Percentiles rank a stretch among this genome's conserved stretches.
These are phyloP conservation scores for Grammomys dolichurus DNA, from an alignment of 2,113 vertebrate genomes.

Conservation along the genomic window DNA sequence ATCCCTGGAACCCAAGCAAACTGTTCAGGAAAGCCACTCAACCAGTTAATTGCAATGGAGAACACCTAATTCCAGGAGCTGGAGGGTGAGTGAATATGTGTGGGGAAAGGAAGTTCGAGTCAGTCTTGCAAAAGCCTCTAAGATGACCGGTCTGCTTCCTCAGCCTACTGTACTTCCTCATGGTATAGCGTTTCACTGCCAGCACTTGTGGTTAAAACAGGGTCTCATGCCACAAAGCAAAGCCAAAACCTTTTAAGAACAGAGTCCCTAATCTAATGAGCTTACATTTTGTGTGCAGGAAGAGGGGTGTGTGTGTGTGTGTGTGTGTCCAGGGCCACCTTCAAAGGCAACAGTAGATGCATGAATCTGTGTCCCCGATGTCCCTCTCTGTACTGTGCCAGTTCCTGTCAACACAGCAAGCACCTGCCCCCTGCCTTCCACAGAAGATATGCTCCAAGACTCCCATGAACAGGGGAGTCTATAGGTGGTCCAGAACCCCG, in stretches of 20 bases:
- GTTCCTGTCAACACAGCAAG: background rate
- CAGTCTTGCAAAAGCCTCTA: background rate
- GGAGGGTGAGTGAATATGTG: background rate
- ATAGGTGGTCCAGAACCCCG: background rate
- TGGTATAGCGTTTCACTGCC: background rate
- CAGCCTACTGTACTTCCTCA: background rate
- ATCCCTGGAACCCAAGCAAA: background rate
- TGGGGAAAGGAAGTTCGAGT: too few relatives aligned
- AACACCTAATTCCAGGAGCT: background rate
- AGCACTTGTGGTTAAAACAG: background rate
- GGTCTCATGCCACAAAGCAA: background rate
- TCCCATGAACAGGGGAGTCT: background rate
- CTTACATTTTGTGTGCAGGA: background rate
- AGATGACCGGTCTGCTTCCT: background rate
- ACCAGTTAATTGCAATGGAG: background rate
- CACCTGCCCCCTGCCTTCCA: background rate
- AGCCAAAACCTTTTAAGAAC: background rate
- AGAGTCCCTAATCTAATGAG: background rate
- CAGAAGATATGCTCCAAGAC: background rate
- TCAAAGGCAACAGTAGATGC: rapidly evolving
- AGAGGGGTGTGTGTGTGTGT: background rate
- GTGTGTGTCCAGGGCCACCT: background rate
- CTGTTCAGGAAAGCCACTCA: background rate
- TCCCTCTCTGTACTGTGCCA: rapidly evolving
- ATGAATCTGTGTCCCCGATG: background rate